Percentiles rank a stretch among this genome's conserved stretches.
phyloP scores from a whole-genome alignment of 30 jellyfish, hydroid and myxozoan genomes.

The Haliclystus octoradiatus region DNA sequence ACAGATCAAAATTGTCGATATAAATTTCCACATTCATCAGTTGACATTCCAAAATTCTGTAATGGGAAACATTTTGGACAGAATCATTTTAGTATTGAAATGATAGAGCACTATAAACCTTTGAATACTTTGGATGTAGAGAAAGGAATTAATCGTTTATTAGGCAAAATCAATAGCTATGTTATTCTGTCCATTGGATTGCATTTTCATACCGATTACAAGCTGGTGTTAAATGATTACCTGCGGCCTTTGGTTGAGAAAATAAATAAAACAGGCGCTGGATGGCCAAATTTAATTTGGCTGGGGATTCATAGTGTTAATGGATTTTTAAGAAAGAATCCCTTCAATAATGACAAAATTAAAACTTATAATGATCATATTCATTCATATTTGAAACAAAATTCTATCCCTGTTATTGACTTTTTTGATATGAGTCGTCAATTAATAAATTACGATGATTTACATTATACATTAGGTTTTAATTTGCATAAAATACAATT shows the following conservation, averaged over 20 bases:
- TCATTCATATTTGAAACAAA: slow-evolving; percentile 19
- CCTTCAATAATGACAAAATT: slow-evolving; percentile 38
- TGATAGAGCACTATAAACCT: slow-evolving; percentile 44
- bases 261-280: slow-evolving; percentile 27
- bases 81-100: slow-evolving; percentile 12
- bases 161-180: slow-evolving; percentile 42
- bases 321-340: slow-evolving; percentile 65
- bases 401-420: slow-evolving; percentile 33
- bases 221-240: slow-evolving; percentile 14
- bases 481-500: slow-evolving; percentile 49
- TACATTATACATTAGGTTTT: slow-evolving; percentile 77
- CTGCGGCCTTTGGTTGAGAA: slow-evolving; percentile 24
- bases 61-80: slow-evolving; percentile 35
- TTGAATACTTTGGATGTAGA: slow-evolving; percentile 28
- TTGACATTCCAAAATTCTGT: slow-evolving; percentile 11
- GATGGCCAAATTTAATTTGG: slow-evolving; percentile 86
- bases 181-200: slow-evolving; percentile 69
- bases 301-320: slow-evolving; percentile 54
- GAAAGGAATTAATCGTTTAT: slow-evolving; percentile 12
- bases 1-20: slow-evolving; percentile 58
- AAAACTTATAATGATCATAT: slow-evolving; percentile 26
- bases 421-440: slow-evolving; percentile 45
- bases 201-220: slow-evolving; percentile 47
- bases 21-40: slow-evolving; percentile 36
- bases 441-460: slow-evolving; percentile 74